Conservation (phyloP, 2,888 invertebrate species). For the Chironomus riparius region DNA sequence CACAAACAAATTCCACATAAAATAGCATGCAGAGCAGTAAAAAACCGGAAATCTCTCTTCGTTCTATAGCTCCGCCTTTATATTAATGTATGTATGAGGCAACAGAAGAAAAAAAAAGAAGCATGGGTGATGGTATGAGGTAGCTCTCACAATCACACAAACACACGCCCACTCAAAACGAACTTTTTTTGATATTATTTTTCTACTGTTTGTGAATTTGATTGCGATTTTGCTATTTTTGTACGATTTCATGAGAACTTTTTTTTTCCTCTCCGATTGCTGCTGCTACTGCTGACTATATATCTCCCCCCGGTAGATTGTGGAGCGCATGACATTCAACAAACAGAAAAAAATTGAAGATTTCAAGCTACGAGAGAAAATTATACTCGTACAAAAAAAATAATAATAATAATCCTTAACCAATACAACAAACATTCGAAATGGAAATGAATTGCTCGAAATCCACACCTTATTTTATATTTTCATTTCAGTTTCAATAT, state of each 20-base stretch:
- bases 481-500: constrained; percentile 28
- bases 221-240: constrained; percentile 13
- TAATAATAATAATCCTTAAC: constrained; percentile 26
- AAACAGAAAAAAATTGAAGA: not conserved
- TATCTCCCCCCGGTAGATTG: too few species aligned
- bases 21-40: not conserved
- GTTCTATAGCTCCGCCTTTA: constrained; percentile 18
- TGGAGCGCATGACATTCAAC: constrained; percentile 17
- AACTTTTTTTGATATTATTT: constrained; percentile 4
- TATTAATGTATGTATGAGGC: not conserved
- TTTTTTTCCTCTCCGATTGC: not conserved
- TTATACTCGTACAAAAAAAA: constrained; percentile 17
- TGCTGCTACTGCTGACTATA: too few species aligned
- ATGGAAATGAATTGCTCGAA: constrained; percentile 27
- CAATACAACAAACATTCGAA: constrained; percentile 26
- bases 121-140: constrained; percentile 11
- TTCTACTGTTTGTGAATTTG: constrained; percentile 9
- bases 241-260: constrained; percentile 14
- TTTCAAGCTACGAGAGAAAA: constrained; percentile 7
- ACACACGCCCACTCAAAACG: constrained; percentile 26
- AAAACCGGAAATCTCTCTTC: constrained; percentile 22
- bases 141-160: not conserved
- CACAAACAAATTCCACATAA: not conserved
- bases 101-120: not conserved
- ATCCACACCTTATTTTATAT: constrained; percentile 28